Evolutionary conservation across 2,113 vertebrate species (phyloP), one percentile per base, ranked within the genome.

Genomic region (Oncorhynchus kisutch): DNA sequence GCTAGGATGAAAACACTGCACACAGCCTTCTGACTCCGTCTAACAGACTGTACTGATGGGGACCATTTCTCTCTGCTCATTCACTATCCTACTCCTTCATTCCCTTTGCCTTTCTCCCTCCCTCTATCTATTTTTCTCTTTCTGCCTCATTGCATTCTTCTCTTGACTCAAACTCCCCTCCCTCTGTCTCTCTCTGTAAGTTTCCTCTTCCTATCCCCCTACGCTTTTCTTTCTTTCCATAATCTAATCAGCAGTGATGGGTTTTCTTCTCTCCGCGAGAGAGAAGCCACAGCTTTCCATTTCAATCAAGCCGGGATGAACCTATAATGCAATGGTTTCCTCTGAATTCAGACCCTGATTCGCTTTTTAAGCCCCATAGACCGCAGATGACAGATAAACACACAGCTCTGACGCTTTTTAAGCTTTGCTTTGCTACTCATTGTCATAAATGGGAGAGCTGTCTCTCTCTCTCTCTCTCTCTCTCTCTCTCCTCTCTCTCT

Each of bases 231-330:
- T 29, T 77, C 76, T 76, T 31, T 82, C 80, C 79, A 78, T 90
- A 87, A 90, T 90, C 86, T 88, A 86, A 91, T 92, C 88, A 85
- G 73, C 68, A 45, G 70, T 90, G 86, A 90, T 90, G 87, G 87
- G 86, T 89, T 89, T 89, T 85, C 83, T 34, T 22, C 59, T 62
- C 59, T 62, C 59, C n/a, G 54, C 1, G 18, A 20, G 54, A 57
- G 18, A 84, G 80, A 85, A 87, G 86, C 86, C 87, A 83, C 80
- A 86, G 88, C 87, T 91, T 90, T 90, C 87, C 89, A 90, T 90
- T 91, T 90, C 84, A 91, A 90, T 90, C 85, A 77, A 70, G 75
- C 84, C 91, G 81, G 81, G 86, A 89, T 87, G 84, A 86, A 84
- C 71, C 77, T 76, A 82, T 90, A 89, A 92, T 89, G 87, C 87